A percentile compares a stretch with the other conserved stretches of the same genome.
phyloP scores from a whole-genome alignment of 2,888 invertebrate species.

The Hololepta plana region DNA sequence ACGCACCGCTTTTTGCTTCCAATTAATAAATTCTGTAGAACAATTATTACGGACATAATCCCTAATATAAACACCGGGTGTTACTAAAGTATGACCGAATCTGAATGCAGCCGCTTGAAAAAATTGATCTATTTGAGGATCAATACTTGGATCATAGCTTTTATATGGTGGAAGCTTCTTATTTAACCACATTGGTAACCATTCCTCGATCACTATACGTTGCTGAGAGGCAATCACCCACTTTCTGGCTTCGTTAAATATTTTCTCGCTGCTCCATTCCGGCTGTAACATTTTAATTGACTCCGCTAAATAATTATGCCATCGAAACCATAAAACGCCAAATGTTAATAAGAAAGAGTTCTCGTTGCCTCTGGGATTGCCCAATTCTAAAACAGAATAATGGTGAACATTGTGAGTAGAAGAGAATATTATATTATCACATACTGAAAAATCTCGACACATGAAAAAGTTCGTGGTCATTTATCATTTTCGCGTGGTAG shows the following conservation, averaged over 20 bases:
- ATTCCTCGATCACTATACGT: slow-evolving; percentile 29
- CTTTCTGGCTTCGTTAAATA: slow-evolving; percentile 36
- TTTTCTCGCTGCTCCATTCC: slow-evolving; percentile 28
- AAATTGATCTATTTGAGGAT: slow-evolving; percentile 40
- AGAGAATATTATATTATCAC: slow-evolving; percentile 13
- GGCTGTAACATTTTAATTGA: slow-evolving; percentile 19
- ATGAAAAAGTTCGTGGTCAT: slow-evolving; percentile 24
- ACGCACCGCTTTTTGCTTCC: slow-evolving; percentile 21
- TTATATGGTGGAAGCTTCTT: slow-evolving; percentile 12
- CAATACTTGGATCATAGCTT: slow-evolving; percentile 32
- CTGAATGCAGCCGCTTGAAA: slow-evolving; percentile 42
- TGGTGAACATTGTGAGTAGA: slow-evolving; percentile 7
- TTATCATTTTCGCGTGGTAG: slow-evolving; percentile 24
- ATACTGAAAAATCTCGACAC: slow-evolving; percentile 37
- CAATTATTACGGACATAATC: slow-evolving; percentile 26
- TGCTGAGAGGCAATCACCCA: slow-evolving; percentile 37
- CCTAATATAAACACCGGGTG: slow-evolving; percentile 32
- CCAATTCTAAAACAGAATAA: slow-evolving; percentile 24
- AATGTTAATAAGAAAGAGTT: slow-evolving; percentile 33
- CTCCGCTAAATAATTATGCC: slow-evolving; percentile 33
- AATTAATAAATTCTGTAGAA: slow-evolving; percentile 13
- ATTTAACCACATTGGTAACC: slow-evolving; percentile 30
- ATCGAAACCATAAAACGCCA: slow-evolving; percentile 34
- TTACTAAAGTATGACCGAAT: slow-evolving; percentile 39
- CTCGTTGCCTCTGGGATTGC: slow-evolving; percentile 35